Conservation (phyloP, 1,140 invertebrate species). For the Leptestheria dahalacensis region DNA sequence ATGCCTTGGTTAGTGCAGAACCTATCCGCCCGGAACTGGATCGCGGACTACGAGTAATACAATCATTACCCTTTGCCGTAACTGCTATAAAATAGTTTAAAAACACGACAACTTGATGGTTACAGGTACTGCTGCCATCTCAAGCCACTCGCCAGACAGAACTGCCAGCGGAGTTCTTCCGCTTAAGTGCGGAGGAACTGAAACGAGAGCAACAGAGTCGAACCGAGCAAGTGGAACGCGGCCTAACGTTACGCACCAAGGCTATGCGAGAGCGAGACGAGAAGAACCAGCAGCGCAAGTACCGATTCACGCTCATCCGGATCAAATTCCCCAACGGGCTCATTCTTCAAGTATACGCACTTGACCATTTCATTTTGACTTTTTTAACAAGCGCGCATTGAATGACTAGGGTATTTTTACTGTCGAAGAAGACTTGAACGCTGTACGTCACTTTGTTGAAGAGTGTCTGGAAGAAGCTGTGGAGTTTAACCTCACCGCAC, state of each 20-base stretch:
- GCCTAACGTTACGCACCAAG: slow-evolving; percentile 70
- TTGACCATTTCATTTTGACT: slow-evolving; percentile 4
- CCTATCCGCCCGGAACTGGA: slow-evolving; percentile 67
- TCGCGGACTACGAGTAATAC: slow-evolving; percentile 42
- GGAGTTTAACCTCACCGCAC: slow-evolving; percentile 41
- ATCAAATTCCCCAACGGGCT: slow-evolving; percentile 76
- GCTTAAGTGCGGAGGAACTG: slow-evolving; percentile 58
- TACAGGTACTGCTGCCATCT: slow-evolving; percentile 53
- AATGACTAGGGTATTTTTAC: slow-evolving; percentile 58
- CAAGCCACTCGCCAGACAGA: slow-evolving; percentile 47
- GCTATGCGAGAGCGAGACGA: slow-evolving; percentile 83
- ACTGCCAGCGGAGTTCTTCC: slow-evolving; percentile 69
- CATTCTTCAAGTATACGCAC: slow-evolving; percentile 56
- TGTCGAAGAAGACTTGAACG: slow-evolving; percentile 52
- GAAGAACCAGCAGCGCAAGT: slow-evolving; percentile 54
- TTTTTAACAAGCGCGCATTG: not conserved
- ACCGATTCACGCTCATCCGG: slow-evolving; percentile 67
- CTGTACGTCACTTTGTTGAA: slow-evolving; percentile 52
- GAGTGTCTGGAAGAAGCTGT: slow-evolving; percentile 48
- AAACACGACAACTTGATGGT: not conserved
- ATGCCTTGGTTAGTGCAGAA: slow-evolving; percentile 60
- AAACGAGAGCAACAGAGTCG: slow-evolving; percentile 65
- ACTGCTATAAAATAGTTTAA: not conserved
- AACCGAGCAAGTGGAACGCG: slow-evolving; percentile 57
- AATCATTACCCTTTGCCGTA: no score